Base-by-base conservation (phyloP, 2,797 vertebrate species). In the Paramormyrops hopkinsi region DNA sequence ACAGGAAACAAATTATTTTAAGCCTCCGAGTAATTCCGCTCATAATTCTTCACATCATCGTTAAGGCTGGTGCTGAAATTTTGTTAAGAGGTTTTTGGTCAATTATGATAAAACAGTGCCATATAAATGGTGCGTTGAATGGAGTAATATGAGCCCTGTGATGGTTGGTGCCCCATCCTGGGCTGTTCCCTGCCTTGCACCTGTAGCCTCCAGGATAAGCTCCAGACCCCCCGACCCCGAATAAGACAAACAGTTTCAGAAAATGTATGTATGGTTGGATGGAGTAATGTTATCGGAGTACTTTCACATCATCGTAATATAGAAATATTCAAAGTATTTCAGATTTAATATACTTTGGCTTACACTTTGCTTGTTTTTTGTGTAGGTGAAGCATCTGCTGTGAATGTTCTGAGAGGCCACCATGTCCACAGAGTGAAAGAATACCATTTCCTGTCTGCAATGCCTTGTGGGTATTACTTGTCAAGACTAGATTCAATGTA, bases 391-490 rank as follows among this genome's bases (percentile, higher is more conserved):
- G 37, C 12, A 41, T 41, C 17, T 17, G 33, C 29, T 76, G 29
- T 76, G 33, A 76, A 17, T n/a, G 73, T 41, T 29, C 73, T 9
- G 37, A 44, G 73, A 41, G 17, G 14, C 37, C 73, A 44, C 17
- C 17, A 19, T 44, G 37, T 44, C 73, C 37, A 41, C 37, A 79
- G 2, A 44, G 73, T 44, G 73, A 79, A 37, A 79, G 73, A 73
- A 79, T 41, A 41, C 33, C 69, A 41, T 79, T 79, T 79, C 37
- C 73, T 79, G 73, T n/a, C 37, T 88, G 62, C 93, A 88, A 92
- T 93, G 93, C 93, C 95, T 93, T 0, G 88, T 92, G 93, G 94
- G 92, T 92, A 91, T 33, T 37, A 90, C 73, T 91, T 91, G 90
- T 89, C 90, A 91, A 87, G 91, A 91, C 91, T 91, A 90, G 90